Conservation (phyloP, 1,140 invertebrate genomes). For the Drosophila suzukii region DNA sequence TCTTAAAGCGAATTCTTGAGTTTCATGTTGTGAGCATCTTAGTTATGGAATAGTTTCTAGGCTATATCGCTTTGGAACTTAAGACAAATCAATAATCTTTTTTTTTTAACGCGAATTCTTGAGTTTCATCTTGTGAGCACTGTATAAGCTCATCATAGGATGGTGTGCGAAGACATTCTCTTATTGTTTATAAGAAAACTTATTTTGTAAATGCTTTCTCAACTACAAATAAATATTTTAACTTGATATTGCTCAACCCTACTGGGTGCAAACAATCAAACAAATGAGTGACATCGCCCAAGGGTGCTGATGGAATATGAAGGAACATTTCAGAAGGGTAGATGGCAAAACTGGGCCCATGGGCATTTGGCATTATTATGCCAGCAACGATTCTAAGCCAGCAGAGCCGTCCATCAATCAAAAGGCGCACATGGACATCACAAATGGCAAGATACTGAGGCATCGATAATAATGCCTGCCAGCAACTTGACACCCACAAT, state of each 20-base stretch:
- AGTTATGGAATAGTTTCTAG: too few species aligned
- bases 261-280: constrained; percentile 10
- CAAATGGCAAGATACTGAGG: constrained; percentile 8
- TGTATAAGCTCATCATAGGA: too few species aligned
- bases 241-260: constrained; percentile 7
- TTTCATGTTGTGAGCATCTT: too few species aligned
- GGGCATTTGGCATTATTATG: constrained; percentile 37
- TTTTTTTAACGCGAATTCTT: too few species aligned
- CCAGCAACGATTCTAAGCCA: constrained; percentile 30
- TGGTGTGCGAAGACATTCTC: too few species aligned
- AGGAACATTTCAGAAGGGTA: constrained; percentile 10
- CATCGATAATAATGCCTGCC: constrained; percentile 55
- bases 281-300: constrained; percentile 12
- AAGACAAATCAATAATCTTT: too few species aligned
- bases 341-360: constrained; percentile 12
- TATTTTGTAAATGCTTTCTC: background rate
- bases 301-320: constrained; percentile 25
- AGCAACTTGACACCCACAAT: constrained; percentile 56
- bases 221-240: background rate
- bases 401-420: constrained; percentile 55
- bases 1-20: too few species aligned
- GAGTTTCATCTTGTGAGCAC: too few species aligned
- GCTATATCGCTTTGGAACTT: too few species aligned
- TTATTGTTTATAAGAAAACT: too few species aligned
- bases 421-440: constrained; percentile 27